Evolutionary conservation across 2,888 invertebrate species (phyloP), one percentile per base, ranked within the genome.

Genomic region (Agrochola lota): DNA sequence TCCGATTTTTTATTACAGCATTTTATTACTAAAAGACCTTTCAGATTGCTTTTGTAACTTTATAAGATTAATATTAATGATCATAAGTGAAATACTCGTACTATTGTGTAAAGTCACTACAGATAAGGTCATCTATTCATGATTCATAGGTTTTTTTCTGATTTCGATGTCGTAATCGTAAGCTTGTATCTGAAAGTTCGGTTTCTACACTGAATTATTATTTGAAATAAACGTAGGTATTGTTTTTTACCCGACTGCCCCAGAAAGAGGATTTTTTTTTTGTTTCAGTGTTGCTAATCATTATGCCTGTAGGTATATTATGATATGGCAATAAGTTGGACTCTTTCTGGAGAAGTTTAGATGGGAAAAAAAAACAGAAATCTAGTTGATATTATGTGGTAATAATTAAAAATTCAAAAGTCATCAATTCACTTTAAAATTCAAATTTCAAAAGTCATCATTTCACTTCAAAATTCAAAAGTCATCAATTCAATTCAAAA

Each of bases 1-100:
- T 70, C n/a, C 8, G 15, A 52, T 26, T 12, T 49, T 60, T 77
- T 75, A 63, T 63, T 63, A 59, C 62, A 68, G 26, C 23, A 57
- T 57, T 57, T 43, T 30, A 17, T 60, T 43, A 67, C 8, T 55
- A 8, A 52, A 20, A 60, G 12, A 55, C 30, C 30, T 70, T 57
- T 64, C 43, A 35, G 63, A 70, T 49, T 5, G 8, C 0, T 43
- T 69, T 74, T 70, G 74, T 49, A 74, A 62, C 43, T 70, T 26
- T 43, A 26, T 5, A 30, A 26, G 62, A 68, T 72, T 57, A 4
- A 15, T 35, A 23, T 30, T 57, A 55, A 46, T 69, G 69, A 69
- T 69, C n/a, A 5, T 15, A 46, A 57, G 15, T 55, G 35, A 59
- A 66, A 52, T 46, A 59, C n/a, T n/a, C n/a, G n/a, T n/a, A n/a